Base-by-base conservation (phyloP, 2,113 vertebrate genomes). In the Alosa alosa region DNA sequence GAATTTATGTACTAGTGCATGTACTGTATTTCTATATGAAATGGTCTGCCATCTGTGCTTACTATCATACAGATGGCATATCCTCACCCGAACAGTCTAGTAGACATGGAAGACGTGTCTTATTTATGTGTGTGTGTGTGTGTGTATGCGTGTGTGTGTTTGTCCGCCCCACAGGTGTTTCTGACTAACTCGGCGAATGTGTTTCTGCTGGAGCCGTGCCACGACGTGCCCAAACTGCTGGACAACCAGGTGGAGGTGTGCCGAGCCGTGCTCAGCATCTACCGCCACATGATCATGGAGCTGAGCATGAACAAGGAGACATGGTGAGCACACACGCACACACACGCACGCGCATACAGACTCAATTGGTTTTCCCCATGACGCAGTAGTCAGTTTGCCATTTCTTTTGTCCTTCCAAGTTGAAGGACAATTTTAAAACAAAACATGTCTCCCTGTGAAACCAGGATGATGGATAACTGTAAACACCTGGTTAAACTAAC, bases 211-310 rank as follows among this genome's bases (percentile, higher is more conserved):
- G 98, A 99, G 90, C 98, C 98, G 0, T 99, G 98, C 92, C 89
- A 92, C 49, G 98, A 99, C 89, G 96, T 99, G 55, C 96, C 97
- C 2, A 93, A 95, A 92, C 97, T 99, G 39, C 89, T 99, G 86
- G 98, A 97, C 84, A 97, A 99, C 89, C 98, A 99, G 90, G 95
- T 98, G n/a, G 98, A 98, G 89, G 97, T 97, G 82, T 99, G 98
- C 94, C 97, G 97, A 92, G 96, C 96, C 1, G 96, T 99, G 90
- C 94, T 99, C 87, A 96, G 95, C 91, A 97, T 99, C 93, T 99
- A 98, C 89, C 95, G 98, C 41, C 97, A 94, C 87, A 98, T 99
- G 96, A 99, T 99, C 91, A 99, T 99, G 98, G 98, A 99, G 84
- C 95, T 98, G 87, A 93, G 95, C 17, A 99, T 99, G 98, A 95